Percentiles rank a stretch among this genome's conserved stretches.
phyloP scores from a whole-genome alignment of 2,113 vertebrate genomes.

The Alosa alosa region DNA sequence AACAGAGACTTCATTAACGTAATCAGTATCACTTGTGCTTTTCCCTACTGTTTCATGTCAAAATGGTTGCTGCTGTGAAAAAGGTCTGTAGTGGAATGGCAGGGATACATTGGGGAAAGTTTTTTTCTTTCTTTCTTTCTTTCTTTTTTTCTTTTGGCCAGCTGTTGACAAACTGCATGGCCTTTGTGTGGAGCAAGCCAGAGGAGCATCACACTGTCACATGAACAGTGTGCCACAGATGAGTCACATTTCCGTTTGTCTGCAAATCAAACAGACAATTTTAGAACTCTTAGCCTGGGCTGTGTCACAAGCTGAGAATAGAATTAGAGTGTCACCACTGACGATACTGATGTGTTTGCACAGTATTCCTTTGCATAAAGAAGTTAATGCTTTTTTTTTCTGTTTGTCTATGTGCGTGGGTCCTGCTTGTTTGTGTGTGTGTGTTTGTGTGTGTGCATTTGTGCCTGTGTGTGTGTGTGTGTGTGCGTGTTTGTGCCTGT shows the following conservation, averaged over 20 bases:
- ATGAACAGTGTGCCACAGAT: constrained; percentile 38
- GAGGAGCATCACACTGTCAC: constrained; percentile 44
- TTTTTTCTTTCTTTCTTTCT: not conserved
- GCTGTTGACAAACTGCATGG: not conserved
- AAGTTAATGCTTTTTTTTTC: not conserved
- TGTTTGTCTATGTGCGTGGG: not conserved
- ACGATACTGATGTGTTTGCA: not conserved
- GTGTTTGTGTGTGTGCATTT: not conserved
- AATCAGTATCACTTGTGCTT: too few species aligned
- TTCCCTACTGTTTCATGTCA: too few species aligned
- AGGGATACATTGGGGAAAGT: not conserved
- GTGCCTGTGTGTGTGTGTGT: constrained; percentile 3
- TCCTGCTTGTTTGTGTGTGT: not conserved
- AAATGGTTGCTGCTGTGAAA: too few species aligned
- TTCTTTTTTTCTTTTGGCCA: not conserved
- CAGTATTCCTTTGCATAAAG: not conserved
- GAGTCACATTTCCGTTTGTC: constrained; percentile 51
- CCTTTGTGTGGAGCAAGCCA: not conserved
- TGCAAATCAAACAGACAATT: constrained; percentile 14
- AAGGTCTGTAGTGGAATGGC: not conserved
- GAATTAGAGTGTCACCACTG: not conserved
- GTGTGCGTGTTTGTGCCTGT: constrained; percentile 17
- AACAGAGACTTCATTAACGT: too few species aligned
- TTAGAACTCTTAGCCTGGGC: not conserved
- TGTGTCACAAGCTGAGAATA: not conserved